Evolutionary conservation across 2,888 invertebrate species (phyloP), one percentile per base, ranked within the genome.

Genomic region (Leptothorax acervorum): DNA sequence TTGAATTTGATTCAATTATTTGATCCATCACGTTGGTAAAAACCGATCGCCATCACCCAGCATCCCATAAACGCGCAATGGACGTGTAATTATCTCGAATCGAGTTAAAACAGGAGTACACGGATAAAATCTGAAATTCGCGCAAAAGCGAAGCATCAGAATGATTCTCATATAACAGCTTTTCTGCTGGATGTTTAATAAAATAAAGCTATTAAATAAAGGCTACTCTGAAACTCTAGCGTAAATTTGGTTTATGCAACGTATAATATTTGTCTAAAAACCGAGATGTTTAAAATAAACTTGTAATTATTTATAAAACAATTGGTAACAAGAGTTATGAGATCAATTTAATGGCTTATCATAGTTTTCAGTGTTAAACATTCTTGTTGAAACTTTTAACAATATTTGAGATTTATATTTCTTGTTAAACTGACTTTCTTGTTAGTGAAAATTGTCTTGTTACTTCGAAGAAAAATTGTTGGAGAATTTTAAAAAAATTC

Each of bases 1-100:
- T 81, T 81, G 71, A 71, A 79, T 39, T 57, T 51, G 39, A 79
- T 79, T 48, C 71, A 79, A 60, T 79, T 79, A 39, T 62, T 62
- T 48, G 79, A 71, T 79, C 53, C 76, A 76, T 76, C 39, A 39
- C 42, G 42, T 31, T 18, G 28, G 11, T 48, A 79, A 71, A 71
- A 79, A 71, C 39, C 31, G 28, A 60, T 71, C 48, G 15, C 45
- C 5, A 60, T 57, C 48, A 48, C 2, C 5, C 57, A 45, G 57
- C 23, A 9, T 70, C 2, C 71, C 48, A 79, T 79, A 71, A 79
- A 70, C 48, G 70, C 15, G 45, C 39, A 48, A 81, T 48, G 48
- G 35, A 35, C 39, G 39, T 39, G 48, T 39, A 60, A 81, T 81
- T 62, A 81, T 81, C 60, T 73, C 1, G 60, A 65, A 39, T 57